Conservation (phyloP, 1,140 invertebrate species). For the Halotydeus destructor region DNA sequence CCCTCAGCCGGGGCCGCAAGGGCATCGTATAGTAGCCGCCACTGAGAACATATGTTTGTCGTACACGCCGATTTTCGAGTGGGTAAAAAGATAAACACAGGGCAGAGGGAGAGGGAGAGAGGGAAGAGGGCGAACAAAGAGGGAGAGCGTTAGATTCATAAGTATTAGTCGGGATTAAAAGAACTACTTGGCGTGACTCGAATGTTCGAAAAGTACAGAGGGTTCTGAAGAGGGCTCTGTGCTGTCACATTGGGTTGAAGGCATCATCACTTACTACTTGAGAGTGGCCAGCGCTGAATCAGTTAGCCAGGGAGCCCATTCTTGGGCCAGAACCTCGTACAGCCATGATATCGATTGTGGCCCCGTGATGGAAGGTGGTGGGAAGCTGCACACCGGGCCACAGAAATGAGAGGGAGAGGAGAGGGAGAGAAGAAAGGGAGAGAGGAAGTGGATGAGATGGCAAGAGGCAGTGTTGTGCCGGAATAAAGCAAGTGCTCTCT, state of each 20-base stretch:
- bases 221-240: no score
- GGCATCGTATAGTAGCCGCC: slow-evolving; percentile 76
- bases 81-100: no score
- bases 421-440: no score
- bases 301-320: slow-evolving; percentile 74
- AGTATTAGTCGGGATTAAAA: not conserved
- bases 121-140: no score
- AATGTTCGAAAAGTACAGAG: no score
- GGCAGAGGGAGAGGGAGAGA: not conserved
- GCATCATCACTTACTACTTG: slow-evolving; percentile 1
- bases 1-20: slow-evolving; percentile 63
- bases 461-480: no score
- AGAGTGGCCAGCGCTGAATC: slow-evolving; percentile 57
- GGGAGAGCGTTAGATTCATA: not conserved
- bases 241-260: not conserved
- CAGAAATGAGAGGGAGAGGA: not conserved
- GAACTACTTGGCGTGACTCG: no score
- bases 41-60: slow-evolving; percentile 22
- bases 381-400: slow-evolving; percentile 52
- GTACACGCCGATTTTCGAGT: not conserved
- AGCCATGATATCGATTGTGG: slow-evolving; percentile 72
- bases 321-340: slow-evolving; percentile 61
- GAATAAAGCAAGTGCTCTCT: not conserved
- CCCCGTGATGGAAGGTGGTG: slow-evolving; percentile 59
- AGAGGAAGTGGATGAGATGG: no score